phyloP scores from a whole-genome alignment of 2,888 invertebrate species.

The Diarsia rubi region DNA sequence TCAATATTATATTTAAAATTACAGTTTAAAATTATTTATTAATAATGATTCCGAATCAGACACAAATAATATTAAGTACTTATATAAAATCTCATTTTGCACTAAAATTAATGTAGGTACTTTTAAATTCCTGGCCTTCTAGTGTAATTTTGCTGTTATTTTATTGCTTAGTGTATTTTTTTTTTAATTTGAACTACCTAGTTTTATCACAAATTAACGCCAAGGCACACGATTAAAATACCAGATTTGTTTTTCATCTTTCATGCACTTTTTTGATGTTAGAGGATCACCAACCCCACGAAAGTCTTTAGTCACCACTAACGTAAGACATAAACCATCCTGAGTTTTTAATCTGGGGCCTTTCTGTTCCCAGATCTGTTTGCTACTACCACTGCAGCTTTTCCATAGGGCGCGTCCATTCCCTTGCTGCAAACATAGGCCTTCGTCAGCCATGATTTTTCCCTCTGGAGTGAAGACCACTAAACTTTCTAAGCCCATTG shows the following conservation, averaged over 20 bases:
- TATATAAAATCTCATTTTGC: slow-evolving; percentile 58
- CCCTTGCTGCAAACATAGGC: slow-evolving; percentile 94
- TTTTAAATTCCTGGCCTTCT: slow-evolving; percentile 11
- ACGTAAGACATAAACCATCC: slow-evolving; percentile 80
- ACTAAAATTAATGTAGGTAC: slow-evolving; percentile 36
- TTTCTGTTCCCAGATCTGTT: slow-evolving; percentile 93
- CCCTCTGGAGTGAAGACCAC: slow-evolving; percentile 93
- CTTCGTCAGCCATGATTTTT: slow-evolving; percentile 96
- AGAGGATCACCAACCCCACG: slow-evolving; percentile 83
- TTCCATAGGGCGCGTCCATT: slow-evolving; percentile 93
- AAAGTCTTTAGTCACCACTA: slow-evolving; percentile 73
- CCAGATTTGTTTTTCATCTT: slow-evolving; percentile 92
- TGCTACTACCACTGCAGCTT: slow-evolving; percentile 92
- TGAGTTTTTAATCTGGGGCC: slow-evolving; percentile 83
- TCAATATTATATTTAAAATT: slow-evolving; percentile 34
- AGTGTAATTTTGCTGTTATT: slow-evolving; percentile 9
- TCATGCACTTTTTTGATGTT: slow-evolving; percentile 91
- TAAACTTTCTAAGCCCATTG: slow-evolving; percentile 92
- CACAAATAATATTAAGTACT: slow-evolving; percentile 61
- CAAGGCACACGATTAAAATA: slow-evolving; percentile 92
- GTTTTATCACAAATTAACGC: slow-evolving; percentile 82
- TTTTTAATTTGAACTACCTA: slow-evolving; percentile 64
- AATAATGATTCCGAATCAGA: slow-evolving; percentile 55
- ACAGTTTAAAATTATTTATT: slow-evolving; percentile 30
- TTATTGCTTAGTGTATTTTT: slow-evolving; percentile 39